phyloP scores from a whole-genome alignment of 2,797 vertebrate genomes.

The Lacerta bilineata region DNA sequence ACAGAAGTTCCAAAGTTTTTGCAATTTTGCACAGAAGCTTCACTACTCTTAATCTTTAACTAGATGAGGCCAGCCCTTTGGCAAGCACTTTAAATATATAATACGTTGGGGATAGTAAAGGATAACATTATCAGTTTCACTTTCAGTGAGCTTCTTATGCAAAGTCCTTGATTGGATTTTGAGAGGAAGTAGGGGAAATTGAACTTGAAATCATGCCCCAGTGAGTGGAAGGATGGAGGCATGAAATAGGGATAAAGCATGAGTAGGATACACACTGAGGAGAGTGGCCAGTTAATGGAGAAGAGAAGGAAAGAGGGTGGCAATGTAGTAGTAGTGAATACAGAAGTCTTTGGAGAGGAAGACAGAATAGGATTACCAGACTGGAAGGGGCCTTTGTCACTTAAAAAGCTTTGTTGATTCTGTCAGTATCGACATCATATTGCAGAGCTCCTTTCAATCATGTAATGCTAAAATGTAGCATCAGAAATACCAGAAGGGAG shows the following conservation, averaged over 20 bases:
- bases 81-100: neutral
- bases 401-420: neutral
- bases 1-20: neutral
- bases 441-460: neutral
- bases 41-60: neutral
- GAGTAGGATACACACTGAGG: neutral
- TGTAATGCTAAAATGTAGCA: neutral
- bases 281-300: neutral
- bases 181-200: neutral
- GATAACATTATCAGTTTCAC: neutral
- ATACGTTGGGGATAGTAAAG: too few relatives aligned
- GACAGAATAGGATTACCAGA: neutral
- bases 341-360: too few relatives aligned
- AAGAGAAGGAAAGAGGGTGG: neutral
- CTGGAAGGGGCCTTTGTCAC: neutral
- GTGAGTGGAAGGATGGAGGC: neutral
- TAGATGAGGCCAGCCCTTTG: neutral
- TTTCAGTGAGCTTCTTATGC: neutral
- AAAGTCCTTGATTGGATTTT: neutral
- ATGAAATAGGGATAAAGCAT: neutral
- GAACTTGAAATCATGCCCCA: neutral
- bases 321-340: too few relatives aligned
- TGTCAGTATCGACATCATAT: neutral
- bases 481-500: neutral
- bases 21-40: neutral